Evolutionary conservation across 2,888 invertebrate genomes (phyloP).

Genomic region (Epistrophe grossulariae): DNA sequence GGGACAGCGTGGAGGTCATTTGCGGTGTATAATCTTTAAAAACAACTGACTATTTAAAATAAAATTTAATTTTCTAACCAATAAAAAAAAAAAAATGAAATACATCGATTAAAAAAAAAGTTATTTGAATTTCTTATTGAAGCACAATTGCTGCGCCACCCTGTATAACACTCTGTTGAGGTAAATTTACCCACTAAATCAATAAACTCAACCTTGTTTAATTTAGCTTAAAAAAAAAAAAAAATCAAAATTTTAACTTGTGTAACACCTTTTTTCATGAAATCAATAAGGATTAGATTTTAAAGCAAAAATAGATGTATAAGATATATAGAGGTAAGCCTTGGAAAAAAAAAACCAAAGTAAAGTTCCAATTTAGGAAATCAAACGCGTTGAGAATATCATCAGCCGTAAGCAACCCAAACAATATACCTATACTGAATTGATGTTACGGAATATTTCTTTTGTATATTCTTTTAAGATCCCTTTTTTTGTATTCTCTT

Average conservation of each 20-base stretch:
- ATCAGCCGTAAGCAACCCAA: conserved; percentile 42
- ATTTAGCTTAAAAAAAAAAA: not conserved
- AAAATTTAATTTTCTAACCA: too few relatives aligned
- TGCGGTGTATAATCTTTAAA: too few relatives aligned
- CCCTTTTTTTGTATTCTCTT: conserved; percentile 24
- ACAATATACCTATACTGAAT: conserved; percentile 12
- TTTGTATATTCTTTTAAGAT: not conserved
- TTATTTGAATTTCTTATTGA: too few relatives aligned
- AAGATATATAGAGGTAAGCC: not conserved
- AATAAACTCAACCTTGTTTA: too few relatives aligned
- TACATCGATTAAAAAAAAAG: too few relatives aligned
- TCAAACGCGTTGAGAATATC: conserved; percentile 36
- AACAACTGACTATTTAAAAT: too few relatives aligned
- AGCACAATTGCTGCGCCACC: too few relatives aligned
- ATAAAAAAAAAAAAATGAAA: too few relatives aligned
- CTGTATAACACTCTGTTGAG: too few relatives aligned
- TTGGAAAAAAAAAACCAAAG: not conserved
- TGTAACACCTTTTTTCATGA: conserved; percentile 1
- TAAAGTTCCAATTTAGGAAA: conserved; percentile 36
- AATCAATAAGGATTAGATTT: conserved; percentile 16
- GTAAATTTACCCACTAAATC: too few relatives aligned
- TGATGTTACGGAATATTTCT: conserved; percentile 29
- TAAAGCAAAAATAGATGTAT: not conserved
- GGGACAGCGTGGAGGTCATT: too few relatives aligned
- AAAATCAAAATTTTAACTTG: not conserved